phyloP scores from a whole-genome alignment of 2,113 vertebrate species.

The Tetrao urogallus region DNA sequence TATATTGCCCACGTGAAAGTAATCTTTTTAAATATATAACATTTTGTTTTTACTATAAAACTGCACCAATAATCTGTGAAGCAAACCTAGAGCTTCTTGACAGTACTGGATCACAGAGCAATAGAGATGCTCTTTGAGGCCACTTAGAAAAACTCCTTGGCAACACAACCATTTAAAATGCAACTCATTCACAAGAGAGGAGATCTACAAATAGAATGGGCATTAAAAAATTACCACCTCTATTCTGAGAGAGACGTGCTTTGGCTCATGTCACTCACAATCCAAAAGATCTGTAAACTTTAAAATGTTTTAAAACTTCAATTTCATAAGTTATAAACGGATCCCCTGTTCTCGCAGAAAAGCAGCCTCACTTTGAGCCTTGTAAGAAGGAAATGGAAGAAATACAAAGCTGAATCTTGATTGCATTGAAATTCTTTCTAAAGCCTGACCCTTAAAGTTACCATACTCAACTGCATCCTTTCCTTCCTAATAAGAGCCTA shows the following conservation, averaged over 20 bases:
- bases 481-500: not conserved
- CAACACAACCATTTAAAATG: not conserved
- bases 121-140: not conserved
- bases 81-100: not conserved
- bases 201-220: not conserved
- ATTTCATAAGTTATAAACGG: not conserved
- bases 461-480: not conserved
- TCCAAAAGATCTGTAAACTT: not conserved
- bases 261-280: not conserved
- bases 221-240: not conserved
- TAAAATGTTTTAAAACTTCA: not conserved
- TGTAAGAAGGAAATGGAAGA: not conserved
- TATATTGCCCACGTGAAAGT: not conserved
- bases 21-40: not conserved
- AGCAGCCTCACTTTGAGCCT: not conserved
- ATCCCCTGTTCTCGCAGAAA: not conserved
- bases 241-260: not conserved
- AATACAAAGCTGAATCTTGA: not conserved
- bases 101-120: rapidly evolving
- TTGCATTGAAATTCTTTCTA: not conserved
- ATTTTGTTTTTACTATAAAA: not conserved
- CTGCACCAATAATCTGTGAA: not conserved
- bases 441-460: not conserved
- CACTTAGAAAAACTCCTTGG: not conserved
- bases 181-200: not conserved